Evolutionary conservation across 2,113 vertebrate genomes (phyloP).

Genomic region (Ciconia stormi): DNA sequence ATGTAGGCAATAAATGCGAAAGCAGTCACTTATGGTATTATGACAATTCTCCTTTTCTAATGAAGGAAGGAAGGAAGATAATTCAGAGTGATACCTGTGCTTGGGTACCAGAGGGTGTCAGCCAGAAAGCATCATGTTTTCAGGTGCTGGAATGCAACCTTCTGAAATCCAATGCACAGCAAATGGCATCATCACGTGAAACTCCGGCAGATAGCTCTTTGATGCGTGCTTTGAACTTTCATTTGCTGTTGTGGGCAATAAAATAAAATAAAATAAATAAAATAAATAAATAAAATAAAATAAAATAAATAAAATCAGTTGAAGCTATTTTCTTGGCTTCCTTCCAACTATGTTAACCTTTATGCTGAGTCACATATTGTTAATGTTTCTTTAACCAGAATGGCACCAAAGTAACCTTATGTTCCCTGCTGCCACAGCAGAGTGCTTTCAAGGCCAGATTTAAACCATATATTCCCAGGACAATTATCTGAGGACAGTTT

Average conservation of each 20-base stretch:
- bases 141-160: background rate
- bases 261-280: too few species aligned
- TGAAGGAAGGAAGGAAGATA: background rate
- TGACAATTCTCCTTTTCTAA: background rate
- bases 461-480: background rate
- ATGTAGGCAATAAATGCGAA: background rate
- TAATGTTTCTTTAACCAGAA: background rate
- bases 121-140: background rate
- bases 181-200: fast-evolving
- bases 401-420: background rate
- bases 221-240: background rate
- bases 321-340: background rate
- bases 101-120: background rate
- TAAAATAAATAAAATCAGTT: background rate
- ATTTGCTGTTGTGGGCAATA: background rate
- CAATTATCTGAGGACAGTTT: background rate
- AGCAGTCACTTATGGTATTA: background rate
- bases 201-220: background rate
- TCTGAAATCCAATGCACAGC: background rate
- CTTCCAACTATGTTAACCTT: background rate
- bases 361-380: background rate
- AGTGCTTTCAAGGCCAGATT: background rate
- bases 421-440: background rate
- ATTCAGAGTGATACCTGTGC: background rate
- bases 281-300: too few species aligned